Evolutionary conservation across 2,888 invertebrate genomes (phyloP), one percentile per base, ranked within the genome.

Genomic region (Netelia fuscicornis): DNA sequence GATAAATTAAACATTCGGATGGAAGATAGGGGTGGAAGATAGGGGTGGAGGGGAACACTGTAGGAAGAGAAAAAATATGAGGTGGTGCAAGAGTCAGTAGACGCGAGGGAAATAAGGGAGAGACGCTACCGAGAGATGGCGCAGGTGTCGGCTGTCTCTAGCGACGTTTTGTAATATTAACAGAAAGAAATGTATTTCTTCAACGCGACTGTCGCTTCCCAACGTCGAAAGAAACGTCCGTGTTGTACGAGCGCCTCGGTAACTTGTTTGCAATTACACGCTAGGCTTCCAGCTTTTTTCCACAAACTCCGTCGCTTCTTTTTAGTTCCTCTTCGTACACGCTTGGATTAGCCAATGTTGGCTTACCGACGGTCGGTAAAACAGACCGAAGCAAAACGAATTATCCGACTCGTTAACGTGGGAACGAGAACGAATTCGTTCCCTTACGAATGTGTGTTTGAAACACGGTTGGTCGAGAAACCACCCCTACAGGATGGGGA

Each of bases 1-100:
- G 87, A 90, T 90, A 89, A 90, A 89, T 90, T 91, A 89, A 90
- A 89, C 86, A 88, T 85, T 81, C 76, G 67, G 80, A 60, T 44
- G 20, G 56, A 17, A 25, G 37, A 20, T 54, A 76, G 70, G 64
- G 71, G 81, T 44, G 23, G 23, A 23, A 17, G 9, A 17, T 2
- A n/a, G 17, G 42, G 9, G 2, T 0, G 17, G n/a, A 8, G 8
- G 65, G 17, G 65, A 20, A 20, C 20, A n/a, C 17, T 25, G 23
- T 48, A 78, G 20, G 23, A 48, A n/a, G 48, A 52, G 37, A 60
- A 30, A 72, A 68, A 78, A 83, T 72, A 68, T 72, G 72, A 74
- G 70, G 37, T 65, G 44, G 58, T 20, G 37, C n/a, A 25, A 64
- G 68, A 78, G 54, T 60, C 56, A 60, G 60, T 83, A 85, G 84